These are phyloP conservation scores for Pseudomyrmex flavicornis DNA, from an alignment of 1,140 invertebrate species.

Conservation along the genomic window DNA sequence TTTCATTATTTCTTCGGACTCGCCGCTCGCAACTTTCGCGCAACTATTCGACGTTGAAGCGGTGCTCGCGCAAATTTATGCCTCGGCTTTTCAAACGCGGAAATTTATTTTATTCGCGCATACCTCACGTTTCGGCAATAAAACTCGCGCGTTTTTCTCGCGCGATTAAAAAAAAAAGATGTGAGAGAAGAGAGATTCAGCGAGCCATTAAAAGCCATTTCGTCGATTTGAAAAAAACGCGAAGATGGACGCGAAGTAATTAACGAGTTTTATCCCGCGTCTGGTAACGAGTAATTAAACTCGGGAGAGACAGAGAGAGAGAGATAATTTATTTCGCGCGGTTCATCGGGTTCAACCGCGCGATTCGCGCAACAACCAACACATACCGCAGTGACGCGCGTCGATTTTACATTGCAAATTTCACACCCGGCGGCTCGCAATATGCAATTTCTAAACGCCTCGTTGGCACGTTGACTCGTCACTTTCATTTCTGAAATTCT, in stretches of 20 bases:
- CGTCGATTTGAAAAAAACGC: neutral
- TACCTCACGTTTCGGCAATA: too few relatives aligned
- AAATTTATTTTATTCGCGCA: too few relatives aligned
- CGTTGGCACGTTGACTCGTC: constrained; percentile 50
- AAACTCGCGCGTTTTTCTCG: too few relatives aligned
- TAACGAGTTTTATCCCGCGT: constrained; percentile 17
- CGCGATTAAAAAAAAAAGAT: too few relatives aligned
- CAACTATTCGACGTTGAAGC: too few relatives aligned
- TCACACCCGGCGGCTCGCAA: constrained; percentile 15
- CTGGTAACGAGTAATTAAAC: constrained; percentile 63
- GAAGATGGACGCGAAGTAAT: constrained; percentile 53
- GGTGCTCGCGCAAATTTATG: too few relatives aligned
- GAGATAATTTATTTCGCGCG: constrained; percentile 63
- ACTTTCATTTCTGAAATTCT: constrained; percentile 46
- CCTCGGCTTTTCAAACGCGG: too few relatives aligned
- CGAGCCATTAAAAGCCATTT: neutral
- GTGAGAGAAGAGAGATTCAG: too few relatives aligned
- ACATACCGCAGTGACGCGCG: constrained; percentile 10
- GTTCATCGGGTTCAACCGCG: neutral
- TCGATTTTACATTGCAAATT: constrained; percentile 15
- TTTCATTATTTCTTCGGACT: too few relatives aligned
- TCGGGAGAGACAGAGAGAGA: constrained; percentile 31
- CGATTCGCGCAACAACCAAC: too few relatives aligned
- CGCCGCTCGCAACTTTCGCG: too few relatives aligned
- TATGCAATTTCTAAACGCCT: constrained; percentile 63